Percentiles rank a stretch among this genome's conserved stretches.
phyloP scores from a whole-genome alignment of 1,140 invertebrate species.

The Pseudomyrmex dendroicus region DNA sequence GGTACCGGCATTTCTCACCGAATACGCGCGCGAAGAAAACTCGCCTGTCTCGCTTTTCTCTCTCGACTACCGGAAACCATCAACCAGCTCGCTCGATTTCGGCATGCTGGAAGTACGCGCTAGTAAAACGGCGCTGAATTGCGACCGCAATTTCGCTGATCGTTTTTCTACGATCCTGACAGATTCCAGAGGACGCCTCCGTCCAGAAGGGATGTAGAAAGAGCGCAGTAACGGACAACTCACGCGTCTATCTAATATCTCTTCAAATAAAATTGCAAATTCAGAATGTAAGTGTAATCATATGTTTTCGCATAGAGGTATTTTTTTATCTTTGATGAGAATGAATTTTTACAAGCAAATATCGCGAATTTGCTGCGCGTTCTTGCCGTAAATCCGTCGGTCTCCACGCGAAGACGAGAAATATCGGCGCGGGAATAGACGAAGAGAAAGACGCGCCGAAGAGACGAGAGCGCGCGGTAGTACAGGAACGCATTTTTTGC shows the following conservation, averaged over 20 bases:
- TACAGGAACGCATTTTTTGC: slow-evolving; percentile 24
- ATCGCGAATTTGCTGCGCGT: background rate
- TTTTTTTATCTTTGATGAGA: too few species aligned
- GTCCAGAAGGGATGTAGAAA: background rate
- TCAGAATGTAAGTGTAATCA: background rate
- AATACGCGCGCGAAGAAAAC: background rate
- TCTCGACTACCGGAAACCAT: slow-evolving; percentile 9
- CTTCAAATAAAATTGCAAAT: background rate
- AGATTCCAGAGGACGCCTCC: background rate
- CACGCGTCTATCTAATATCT: too few species aligned
- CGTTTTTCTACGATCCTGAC: background rate
- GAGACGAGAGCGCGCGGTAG: background rate
- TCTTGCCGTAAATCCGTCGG: background rate
- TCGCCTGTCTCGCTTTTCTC: background rate
- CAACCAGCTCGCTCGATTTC: background rate
- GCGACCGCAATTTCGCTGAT: slow-evolving; percentile 4
- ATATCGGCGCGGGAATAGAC: background rate
- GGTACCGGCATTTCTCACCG: slow-evolving; percentile 29
- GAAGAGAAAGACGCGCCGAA: too few species aligned
- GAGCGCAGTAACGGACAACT: background rate
- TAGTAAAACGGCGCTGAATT: slow-evolving; percentile 35
- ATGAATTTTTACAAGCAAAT: too few species aligned
- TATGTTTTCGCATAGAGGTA: too few species aligned
- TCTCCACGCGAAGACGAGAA: background rate
- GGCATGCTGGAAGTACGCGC: background rate